Conservation (phyloP, 2,113 vertebrate species). For the Tupaia tana region DNA sequence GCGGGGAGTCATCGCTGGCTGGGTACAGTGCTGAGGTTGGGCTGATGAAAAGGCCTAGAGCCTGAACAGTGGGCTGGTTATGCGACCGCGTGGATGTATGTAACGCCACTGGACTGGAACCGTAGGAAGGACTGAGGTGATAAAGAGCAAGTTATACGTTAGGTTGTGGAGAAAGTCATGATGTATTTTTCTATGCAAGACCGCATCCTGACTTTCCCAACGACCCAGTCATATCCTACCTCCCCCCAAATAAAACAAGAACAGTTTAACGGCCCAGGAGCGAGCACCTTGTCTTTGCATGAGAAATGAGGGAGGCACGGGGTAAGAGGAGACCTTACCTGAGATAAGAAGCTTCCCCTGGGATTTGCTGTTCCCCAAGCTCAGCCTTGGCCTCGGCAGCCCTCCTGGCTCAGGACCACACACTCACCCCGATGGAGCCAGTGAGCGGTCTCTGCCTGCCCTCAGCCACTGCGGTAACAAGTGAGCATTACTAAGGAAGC, state of each 20-base stretch:
- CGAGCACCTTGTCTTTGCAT: background rate
- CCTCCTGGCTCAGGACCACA: too few relatives aligned
- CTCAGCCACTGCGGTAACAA: background rate
- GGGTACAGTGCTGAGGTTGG: accelerated
- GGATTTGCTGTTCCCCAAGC: background rate
- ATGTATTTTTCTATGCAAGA: too few relatives aligned
- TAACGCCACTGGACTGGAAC: accelerated
- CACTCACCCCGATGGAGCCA: background rate
- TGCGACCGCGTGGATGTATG: accelerated
- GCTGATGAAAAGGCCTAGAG: accelerated
- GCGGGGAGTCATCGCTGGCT: too few relatives aligned
- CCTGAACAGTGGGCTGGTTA: accelerated
- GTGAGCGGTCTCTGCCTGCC: background rate
- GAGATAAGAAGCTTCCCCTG: too few relatives aligned
- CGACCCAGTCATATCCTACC: background rate
- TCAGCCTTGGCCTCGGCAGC: background rate
- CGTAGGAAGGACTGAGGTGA: background rate
- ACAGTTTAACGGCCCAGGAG: background rate
- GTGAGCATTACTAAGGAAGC: background rate
- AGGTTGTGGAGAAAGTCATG: too few relatives aligned
- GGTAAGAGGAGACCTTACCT: accelerated
- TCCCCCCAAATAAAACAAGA: background rate
- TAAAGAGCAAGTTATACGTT: background rate
- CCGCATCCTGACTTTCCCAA: too few relatives aligned
- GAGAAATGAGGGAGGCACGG: background rate